Evolutionary conservation across 2,888 invertebrate genomes (phyloP).

Genomic region (Pegoplata infirma): DNA sequence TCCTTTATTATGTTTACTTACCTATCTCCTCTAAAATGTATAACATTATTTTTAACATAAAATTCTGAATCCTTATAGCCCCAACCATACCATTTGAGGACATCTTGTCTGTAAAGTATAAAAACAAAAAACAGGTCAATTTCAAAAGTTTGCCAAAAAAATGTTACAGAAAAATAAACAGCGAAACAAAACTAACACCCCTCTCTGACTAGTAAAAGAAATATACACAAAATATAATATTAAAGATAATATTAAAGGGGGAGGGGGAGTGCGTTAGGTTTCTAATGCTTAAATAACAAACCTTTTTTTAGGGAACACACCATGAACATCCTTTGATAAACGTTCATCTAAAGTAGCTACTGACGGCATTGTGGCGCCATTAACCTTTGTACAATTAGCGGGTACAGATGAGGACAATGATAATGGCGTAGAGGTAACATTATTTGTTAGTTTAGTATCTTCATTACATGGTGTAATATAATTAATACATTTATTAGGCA

Average conservation of each 20-base stretch:
- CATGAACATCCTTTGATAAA: slow-evolving; percentile 70
- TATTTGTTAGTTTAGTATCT: slow-evolving; percentile 2
- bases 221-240: not conserved
- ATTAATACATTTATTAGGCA: slow-evolving; percentile 42
- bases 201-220: slow-evolving; percentile 16
- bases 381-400: not conserved
- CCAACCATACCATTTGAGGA: slow-evolving; percentile 99
- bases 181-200: slow-evolving; percentile 30
- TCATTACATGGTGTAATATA: slow-evolving; percentile 4
- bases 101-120: slow-evolving; percentile 85
- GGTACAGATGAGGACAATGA: not conserved
- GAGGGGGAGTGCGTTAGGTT: slow-evolving; percentile 26
- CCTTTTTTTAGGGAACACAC: slow-evolving; percentile 76
- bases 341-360: slow-evolving; percentile 71
- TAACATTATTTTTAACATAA: slow-evolving; percentile 81
- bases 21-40: slow-evolving; percentile 91
- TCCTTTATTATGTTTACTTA: too few relatives aligned
- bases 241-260: too few relatives aligned
- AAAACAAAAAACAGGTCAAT: slow-evolving; percentile 26
- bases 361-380: slow-evolving; percentile 47
- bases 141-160: not conserved
- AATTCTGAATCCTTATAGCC: slow-evolving; percentile 98
- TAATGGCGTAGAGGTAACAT: not conserved
- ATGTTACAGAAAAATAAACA: not conserved
- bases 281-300: slow-evolving; percentile 54